A percentile compares a stretch with the other conserved stretches of the same genome.
Conservation (phyloP, 2,797 vertebrate genomes). For the Prionace glauca region DNA sequence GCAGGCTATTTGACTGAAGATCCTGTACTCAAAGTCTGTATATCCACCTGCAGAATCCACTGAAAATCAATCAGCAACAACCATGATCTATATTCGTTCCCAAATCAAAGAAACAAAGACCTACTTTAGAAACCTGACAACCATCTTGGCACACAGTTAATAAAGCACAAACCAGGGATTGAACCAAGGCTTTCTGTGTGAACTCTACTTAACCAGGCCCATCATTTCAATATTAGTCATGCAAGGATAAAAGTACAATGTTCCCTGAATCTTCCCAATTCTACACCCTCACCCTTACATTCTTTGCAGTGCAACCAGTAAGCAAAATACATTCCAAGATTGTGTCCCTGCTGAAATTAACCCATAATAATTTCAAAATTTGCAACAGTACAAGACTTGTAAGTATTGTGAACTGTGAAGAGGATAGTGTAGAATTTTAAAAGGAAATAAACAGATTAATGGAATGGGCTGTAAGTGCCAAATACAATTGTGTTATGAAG, state of each 20-base stretch:
- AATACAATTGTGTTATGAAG: background rate
- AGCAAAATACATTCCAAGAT: background rate
- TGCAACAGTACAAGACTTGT: background rate
- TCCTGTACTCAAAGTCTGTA: background rate
- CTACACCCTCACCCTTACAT: background rate
- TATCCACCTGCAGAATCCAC: background rate
- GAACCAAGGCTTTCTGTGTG: background rate
- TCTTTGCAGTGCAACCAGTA: background rate
- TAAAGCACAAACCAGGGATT: background rate
- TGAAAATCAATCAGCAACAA: background rate
- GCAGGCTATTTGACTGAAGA: background rate
- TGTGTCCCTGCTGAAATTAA: background rate
- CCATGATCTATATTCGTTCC: background rate
- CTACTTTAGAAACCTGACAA: background rate
- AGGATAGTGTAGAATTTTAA: background rate
- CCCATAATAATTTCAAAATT: background rate
- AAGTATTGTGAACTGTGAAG: background rate
- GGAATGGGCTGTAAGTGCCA: background rate
- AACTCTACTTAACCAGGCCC: background rate
- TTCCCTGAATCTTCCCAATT: background rate
- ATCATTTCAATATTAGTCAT: background rate
- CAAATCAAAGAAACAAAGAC: background rate
- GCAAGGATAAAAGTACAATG: background rate
- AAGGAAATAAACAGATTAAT: background rate
- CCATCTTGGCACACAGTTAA: background rate